Evolutionary conservation across 2,113 vertebrate species (phyloP), one percentile per base, ranked within the genome.

Genomic region (Pterocles burchelli): DNA sequence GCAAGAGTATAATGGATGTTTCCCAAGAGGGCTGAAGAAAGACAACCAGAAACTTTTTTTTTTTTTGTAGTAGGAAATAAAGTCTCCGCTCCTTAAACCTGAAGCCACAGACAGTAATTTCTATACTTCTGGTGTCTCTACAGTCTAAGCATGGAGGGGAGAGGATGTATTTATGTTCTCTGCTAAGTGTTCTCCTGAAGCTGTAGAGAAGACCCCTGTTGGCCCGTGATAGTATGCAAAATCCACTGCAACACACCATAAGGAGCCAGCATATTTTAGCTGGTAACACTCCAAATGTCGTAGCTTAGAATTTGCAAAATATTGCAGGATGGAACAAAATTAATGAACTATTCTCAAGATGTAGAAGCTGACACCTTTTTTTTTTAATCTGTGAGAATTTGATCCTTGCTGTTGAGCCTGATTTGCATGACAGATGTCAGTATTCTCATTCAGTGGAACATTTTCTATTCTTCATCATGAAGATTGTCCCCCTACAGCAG

Each of bases 231-330:
- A 95, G 70, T 83, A 88, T 88, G 91, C 81, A 88, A 85, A 96
- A 94, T 93, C 77, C 13, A 2, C 78, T 85, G 62, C 66, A 93
- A 94, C 74, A 79, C 89, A 65, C 93, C 95, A 96, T 88, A 95
- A 95, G 96, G 94, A 89, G 85, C 31, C 89, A 91, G 82, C 96
- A 96, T 95, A 93, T 96, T 97, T 96, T 93, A 95, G 77, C 70
- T 96, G 81, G 85, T 96, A 93, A 73, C 84, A 62, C 74, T 96
- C 71, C 94, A 96, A 93, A 92, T 94, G 94, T 93, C 84, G n/a
- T 68, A 85, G 61, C 84, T 93, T 91, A 71, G n/a, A 85, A 93
- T 95, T 95, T 89, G 71, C 84, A 96, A 96, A 96, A 94, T 88
- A 94, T 66, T 93, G 84, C 91, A 88, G 46, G 62, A 57, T 95